Base-by-base conservation (phyloP, 2,888 invertebrate species). In the Dicyrtomina minuta region DNA sequence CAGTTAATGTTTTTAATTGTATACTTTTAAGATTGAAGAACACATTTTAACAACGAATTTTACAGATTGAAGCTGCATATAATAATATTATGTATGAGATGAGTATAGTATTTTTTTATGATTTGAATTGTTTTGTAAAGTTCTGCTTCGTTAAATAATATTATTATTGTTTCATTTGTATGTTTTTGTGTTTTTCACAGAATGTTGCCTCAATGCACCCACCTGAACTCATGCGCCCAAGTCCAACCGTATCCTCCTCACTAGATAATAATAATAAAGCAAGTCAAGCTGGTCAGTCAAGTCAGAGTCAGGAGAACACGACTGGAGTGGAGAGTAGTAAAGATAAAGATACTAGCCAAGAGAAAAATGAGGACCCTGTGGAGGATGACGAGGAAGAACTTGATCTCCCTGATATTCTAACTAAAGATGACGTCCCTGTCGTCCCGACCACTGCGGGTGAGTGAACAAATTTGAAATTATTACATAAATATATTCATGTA, bases 151-250 rank as follows among this genome's bases (percentile, higher is more conserved):
- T 33, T n/a, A n/a, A 33, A 33, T 33, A 5, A 33, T 33, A 33
- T 33, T 33, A 53, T 2, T 53, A 17, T 53, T 24, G 17, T 39
- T n/a, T 58, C 13, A 33, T 58, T 61, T 15, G 1, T 13, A 20
- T 62, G 27, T 27, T 49, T 33, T 6, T 51, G 15, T 51, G 13
- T 39, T 2, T 20, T 5, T 8, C 12, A 2, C 26, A 53, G 51
- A 10, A 43, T 20, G 55, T 56, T 55, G 61, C 66, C 12, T 70
- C 70, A 15, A 66, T 70, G 70, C 66, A 66, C 4, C 70, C 70
- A 33, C 66, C 62, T n/a, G 70, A 70, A 39, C 51, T 66, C n/a
- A 66, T 70, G 70, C 53, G 70, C 33, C 70, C 70, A 22, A n/a
- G 12, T 2, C 20, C 64, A 51, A 61, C 46, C 1, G 20, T 8